These are phyloP conservation scores for Beris chalybata DNA, from an alignment of 2,888 invertebrate genomes.

Conservation along the genomic window DNA sequence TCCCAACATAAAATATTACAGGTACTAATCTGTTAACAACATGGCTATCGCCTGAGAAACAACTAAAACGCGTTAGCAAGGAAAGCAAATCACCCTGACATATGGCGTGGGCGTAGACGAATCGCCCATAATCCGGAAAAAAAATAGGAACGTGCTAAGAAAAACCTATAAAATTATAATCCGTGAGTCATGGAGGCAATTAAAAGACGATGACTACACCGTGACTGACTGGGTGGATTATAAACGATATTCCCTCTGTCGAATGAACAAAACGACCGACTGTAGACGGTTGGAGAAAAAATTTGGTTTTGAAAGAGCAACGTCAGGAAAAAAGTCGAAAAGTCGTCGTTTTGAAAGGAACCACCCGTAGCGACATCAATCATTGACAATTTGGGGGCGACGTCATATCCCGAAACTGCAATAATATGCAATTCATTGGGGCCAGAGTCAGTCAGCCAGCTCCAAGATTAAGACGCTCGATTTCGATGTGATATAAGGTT, in stretches of 20 bases:
- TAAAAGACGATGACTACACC: constrained; percentile 30
- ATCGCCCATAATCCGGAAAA: too few species aligned
- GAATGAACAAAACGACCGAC: too few species aligned
- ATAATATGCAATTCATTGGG: constrained; percentile 13
- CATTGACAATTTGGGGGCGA: constrained; percentile 40
- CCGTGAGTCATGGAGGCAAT: constrained; percentile 29
- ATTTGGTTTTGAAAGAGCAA: constrained; percentile 25
- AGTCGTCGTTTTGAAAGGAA: constrained; percentile 34
- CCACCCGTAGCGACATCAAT: constrained; percentile 48
- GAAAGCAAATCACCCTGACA: constrained; percentile 27
- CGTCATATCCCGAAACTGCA: constrained; percentile 3
- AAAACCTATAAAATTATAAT: constrained; percentile 14
- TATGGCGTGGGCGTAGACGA: constrained; percentile 25
- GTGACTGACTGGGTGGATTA: constrained; percentile 10
- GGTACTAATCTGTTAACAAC: constrained; percentile 31
- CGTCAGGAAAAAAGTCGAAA: constrained; percentile 5
- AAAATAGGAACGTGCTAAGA: too few species aligned
- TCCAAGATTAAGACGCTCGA: too few species aligned
- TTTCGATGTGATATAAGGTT: too few species aligned
- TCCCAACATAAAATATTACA: constrained; percentile 19
- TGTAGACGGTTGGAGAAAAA: constrained; percentile 2
- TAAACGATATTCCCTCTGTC: neutral
- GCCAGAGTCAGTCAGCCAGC: too few species aligned
- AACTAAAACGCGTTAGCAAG: neutral
- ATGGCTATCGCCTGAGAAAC: neutral